Percentiles rank a stretch among this genome's conserved stretches.
Evolutionary conservation across 2,113 vertebrate species (phyloP).

Genomic region (Pycnonotus jocosus): DNA sequence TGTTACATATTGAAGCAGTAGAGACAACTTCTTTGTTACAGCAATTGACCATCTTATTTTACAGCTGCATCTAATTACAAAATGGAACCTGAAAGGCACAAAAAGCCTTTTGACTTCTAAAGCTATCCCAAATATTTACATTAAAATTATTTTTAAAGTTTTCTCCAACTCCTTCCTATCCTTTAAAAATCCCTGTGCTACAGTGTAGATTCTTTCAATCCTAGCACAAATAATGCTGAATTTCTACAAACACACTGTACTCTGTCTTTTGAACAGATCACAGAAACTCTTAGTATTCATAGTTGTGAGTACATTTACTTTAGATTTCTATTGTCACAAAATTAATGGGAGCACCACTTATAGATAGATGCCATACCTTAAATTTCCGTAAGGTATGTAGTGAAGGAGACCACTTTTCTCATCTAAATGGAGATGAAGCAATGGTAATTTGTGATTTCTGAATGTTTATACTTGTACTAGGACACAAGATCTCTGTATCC

Average conservation of each 20-base stretch:
- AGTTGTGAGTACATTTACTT: neutral
- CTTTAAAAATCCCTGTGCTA: neutral
- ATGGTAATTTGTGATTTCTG: neutral
- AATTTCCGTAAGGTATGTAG: conserved; percentile 17
- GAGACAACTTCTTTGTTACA: neutral
- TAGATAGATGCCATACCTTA: neutral
- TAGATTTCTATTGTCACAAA: conserved; percentile 26
- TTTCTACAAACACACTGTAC: neutral
- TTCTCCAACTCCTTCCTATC: neutral
- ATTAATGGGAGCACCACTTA: neutral
- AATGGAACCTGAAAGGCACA: neutral
- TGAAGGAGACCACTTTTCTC: neutral
- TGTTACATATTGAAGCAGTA: neutral
- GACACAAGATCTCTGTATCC: neutral
- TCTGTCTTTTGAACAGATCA: neutral
- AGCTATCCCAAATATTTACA: neutral
- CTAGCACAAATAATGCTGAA: neutral
- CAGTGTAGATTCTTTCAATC: neutral
- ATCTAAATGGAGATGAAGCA: neutral
- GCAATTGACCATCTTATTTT: neutral
- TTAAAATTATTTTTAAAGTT: neutral
- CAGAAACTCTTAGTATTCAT: neutral
- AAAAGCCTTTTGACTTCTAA: neutral
- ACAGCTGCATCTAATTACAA: neutral
- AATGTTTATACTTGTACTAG: neutral